Percentiles rank a stretch among this genome's conserved stretches.
phyloP scores from a whole-genome alignment of 2,113 vertebrate genomes.

The Crotophaga sulcirostris region DNA sequence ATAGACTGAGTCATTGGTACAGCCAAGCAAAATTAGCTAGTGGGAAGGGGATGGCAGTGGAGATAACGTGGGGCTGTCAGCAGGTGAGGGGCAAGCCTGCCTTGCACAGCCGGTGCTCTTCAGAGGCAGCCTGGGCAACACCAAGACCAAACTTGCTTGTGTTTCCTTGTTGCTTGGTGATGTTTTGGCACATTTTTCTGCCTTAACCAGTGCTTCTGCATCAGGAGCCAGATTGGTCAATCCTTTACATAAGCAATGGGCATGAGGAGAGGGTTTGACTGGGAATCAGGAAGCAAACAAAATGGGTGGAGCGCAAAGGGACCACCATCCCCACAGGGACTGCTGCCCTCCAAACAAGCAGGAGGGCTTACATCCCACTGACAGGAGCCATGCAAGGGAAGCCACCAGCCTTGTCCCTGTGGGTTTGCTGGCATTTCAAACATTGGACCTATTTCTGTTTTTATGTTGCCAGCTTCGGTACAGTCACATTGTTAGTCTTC shows the following conservation, averaged over 20 bases:
- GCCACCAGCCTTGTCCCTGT: accelerated
- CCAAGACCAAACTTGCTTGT: neutral
- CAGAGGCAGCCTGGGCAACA: neutral
- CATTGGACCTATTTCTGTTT: neutral
- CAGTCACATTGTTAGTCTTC: neutral
- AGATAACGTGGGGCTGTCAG: constrained; percentile 10
- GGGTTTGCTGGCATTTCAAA: neutral
- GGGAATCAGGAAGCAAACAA: neutral
- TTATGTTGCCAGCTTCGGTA: neutral
- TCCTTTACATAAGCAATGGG: neutral
- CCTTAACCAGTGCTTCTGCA: accelerated
- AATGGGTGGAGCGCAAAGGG: neutral
- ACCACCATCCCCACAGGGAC: neutral
- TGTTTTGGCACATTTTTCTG: neutral
- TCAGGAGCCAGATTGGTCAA: neutral
- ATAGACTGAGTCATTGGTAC: neutral
- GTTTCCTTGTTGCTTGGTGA: neutral
- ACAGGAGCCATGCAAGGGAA: neutral
- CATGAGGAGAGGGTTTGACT: neutral
- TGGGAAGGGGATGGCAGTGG: constrained; percentile 29
- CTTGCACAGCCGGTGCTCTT: neutral
- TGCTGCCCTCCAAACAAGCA: accelerated
- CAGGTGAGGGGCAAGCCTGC: neutral
- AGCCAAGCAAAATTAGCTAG: neutral
- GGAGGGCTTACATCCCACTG: accelerated